A percentile compares a stretch with the other conserved stretches of the same genome.
phyloP scores from a whole-genome alignment of 2,888 invertebrate species.

The Allygus modestus region DNA sequence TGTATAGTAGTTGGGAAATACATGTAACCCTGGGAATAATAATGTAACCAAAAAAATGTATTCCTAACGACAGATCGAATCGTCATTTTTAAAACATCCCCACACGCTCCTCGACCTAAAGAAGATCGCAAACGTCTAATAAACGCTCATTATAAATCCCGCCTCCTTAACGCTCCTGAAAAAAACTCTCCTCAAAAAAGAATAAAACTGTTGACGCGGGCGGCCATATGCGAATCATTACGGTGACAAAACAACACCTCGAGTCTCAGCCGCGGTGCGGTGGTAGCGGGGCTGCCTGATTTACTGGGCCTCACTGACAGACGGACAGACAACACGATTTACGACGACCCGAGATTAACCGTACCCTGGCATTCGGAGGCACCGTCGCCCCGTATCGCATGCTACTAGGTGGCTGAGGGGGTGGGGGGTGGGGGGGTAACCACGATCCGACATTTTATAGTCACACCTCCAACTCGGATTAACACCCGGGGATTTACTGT shows the following conservation, averaged over 20 bases:
- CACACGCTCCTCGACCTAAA: background rate
- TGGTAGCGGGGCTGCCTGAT: slow-evolving; percentile 19
- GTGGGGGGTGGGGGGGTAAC: background rate
- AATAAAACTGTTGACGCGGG: slow-evolving; percentile 53
- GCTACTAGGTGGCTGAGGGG: background rate
- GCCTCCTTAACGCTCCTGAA: background rate
- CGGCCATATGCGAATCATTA: slow-evolving; percentile 49
- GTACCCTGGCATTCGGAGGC: slow-evolving; percentile 38
- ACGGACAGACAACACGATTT: slow-evolving; percentile 46
- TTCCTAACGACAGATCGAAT: no score
- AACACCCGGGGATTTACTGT: slow-evolving; percentile 23
- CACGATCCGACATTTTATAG: slow-evolving; percentile 26
- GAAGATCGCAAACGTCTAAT: no score
- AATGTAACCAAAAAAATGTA: no score
- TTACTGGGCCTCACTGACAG: slow-evolving; percentile 34
- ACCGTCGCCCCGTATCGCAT: slow-evolving; percentile 13
- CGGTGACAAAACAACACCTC: slow-evolving; percentile 47
- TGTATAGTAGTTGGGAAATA: no score
- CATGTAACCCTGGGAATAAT: no score
- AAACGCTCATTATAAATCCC: background rate
- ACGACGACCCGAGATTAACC: slow-evolving; percentile 33
- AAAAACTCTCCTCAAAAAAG: background rate
- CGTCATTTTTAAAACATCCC: no score
- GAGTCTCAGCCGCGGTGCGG: background rate
- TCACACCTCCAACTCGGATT: slow-evolving; percentile 16